These are phyloP conservation scores for Teleogryllus occipitalis DNA, from an alignment of 1,140 invertebrate species.

Conservation along the genomic window DNA sequence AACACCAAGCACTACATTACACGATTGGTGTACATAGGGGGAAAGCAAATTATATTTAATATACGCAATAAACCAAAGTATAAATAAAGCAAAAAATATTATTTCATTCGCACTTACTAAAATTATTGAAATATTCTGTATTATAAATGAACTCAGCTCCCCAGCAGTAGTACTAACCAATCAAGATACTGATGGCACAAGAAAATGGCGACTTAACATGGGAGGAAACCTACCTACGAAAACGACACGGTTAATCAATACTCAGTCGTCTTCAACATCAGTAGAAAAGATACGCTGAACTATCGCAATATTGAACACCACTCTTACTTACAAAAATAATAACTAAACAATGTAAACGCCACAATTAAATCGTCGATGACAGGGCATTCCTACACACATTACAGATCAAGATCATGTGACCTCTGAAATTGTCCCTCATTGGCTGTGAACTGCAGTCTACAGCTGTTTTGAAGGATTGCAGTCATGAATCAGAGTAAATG, in stretches of 20 bases:
- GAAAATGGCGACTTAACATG: constrained; percentile 1
- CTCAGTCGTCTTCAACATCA: background rate
- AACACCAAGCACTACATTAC: too few species aligned
- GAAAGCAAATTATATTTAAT: too few species aligned
- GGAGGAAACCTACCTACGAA: background rate
- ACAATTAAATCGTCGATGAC: background rate
- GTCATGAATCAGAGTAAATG: background rate
- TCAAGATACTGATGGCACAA: background rate
- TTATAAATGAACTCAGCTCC: too few species aligned
- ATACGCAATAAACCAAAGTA: too few species aligned
- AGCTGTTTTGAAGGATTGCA: background rate
- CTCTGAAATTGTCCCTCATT: background rate
- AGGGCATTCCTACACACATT: background rate
- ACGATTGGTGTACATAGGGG: too few species aligned
- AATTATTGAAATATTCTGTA: too few species aligned
- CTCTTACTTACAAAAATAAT: background rate
- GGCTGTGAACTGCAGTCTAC: background rate
- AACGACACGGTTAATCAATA: background rate
- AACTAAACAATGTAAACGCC: background rate
- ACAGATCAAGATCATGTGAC: background rate
- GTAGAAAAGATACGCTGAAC: background rate
- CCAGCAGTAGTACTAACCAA: background rate
- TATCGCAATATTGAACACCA: too few species aligned
- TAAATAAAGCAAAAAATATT: too few species aligned
- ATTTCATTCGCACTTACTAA: too few species aligned